Conservation (phyloP, 1,140 invertebrate species). For the Pantala flavescens region DNA sequence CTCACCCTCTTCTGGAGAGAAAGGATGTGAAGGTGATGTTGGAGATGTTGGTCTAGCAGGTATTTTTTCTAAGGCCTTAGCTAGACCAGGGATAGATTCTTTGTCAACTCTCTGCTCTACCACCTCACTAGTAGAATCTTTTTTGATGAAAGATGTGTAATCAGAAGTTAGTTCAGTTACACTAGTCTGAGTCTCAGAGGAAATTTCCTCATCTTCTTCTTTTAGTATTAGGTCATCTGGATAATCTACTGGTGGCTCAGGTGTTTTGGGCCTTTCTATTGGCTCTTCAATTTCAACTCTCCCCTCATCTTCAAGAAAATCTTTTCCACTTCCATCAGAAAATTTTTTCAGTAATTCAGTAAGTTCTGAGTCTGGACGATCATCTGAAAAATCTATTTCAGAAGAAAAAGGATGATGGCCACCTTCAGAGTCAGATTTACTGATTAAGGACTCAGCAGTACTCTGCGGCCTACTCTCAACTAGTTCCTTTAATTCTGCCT, state of each 20-base stretch:
- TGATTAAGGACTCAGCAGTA: conserved; percentile 25
- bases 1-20: conserved; percentile 30
- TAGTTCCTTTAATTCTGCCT: conserved; percentile 25
- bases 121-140: not conserved
- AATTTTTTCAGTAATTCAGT: conserved; percentile 32
- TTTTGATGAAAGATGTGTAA: conserved; percentile 19
- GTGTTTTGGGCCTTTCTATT: conserved; percentile 39
- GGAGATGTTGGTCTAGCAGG: not conserved
- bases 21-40: not conserved
- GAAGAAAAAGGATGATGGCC: conserved; percentile 29
- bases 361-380: conserved; percentile 35
- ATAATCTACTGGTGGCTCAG: conserved; percentile 35
- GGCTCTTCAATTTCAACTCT: conserved; percentile 33
- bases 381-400: conserved; percentile 31
- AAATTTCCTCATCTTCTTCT: conserved; percentile 32
- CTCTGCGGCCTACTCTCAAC: conserved; percentile 30
- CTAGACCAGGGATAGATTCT: not conserved
- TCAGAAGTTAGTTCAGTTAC: conserved; percentile 28
- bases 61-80: not conserved
- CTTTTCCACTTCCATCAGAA: conserved; percentile 21
- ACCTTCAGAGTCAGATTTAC: conserved; percentile 33
- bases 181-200: conserved; percentile 28
- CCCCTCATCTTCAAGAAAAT: conserved; percentile 19
- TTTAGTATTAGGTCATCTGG: conserved; percentile 24
- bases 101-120: not conserved